Evolutionary conservation across 2,113 vertebrate species (phyloP).

Genomic region (Setophaga petechia): DNA sequence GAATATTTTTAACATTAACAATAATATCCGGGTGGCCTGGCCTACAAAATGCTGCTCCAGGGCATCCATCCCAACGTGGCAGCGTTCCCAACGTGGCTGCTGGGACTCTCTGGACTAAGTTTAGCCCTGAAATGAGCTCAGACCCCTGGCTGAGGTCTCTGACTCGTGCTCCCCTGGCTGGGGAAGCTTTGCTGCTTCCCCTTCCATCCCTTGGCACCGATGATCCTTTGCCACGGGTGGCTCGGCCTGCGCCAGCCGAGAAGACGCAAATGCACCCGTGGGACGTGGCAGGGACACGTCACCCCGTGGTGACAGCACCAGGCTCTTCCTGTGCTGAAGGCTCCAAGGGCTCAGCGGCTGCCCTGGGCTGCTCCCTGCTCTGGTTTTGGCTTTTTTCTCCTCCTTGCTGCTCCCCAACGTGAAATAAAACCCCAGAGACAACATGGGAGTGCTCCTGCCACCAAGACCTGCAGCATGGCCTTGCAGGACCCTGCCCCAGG

Average conservation of each 20-base stretch:
- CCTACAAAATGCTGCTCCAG: conserved; percentile 54
- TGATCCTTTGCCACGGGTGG: background rate
- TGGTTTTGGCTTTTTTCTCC: background rate
- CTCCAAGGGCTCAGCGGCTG: background rate
- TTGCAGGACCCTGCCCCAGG: background rate
- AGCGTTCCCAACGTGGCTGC: background rate
- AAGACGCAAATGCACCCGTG: background rate
- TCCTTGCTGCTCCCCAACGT: fast-evolving
- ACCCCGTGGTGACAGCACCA: background rate
- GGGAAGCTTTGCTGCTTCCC: background rate
- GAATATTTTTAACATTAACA: conserved; percentile 44
- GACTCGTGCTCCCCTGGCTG: background rate
- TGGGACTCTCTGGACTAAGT: conserved; percentile 52
- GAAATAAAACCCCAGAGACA: background rate
- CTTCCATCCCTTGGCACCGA: background rate
- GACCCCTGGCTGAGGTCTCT: conserved; percentile 38
- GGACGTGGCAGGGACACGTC: background rate
- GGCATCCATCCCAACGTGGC: conserved; percentile 48
- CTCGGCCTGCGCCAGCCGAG: background rate
- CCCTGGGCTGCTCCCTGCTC: background rate
- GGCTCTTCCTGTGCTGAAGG: background rate
- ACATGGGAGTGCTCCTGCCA: background rate
- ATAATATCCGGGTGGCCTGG: conserved; percentile 36
- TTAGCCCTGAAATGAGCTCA: conserved; percentile 63
- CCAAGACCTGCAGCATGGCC: background rate